A percentile compares a stretch with the other conserved stretches of the same genome.
Conservation (phyloP, 2,113 vertebrate genomes). For the Macaca mulatta region DNA sequence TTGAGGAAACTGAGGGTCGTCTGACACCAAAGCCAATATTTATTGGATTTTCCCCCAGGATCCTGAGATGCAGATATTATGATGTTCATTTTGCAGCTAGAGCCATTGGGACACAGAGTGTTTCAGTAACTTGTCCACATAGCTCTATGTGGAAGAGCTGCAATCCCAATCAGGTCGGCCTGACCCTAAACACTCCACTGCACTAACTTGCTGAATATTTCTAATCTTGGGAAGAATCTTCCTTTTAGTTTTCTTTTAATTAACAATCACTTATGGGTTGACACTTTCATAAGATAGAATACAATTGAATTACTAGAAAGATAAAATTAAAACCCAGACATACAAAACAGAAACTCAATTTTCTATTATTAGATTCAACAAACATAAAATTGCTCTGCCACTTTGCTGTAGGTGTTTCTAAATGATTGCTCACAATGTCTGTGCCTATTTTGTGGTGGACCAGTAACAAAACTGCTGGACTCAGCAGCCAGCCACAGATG, state of each 20-base stretch:
- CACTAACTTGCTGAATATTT: not conserved
- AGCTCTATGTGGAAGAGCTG: not conserved
- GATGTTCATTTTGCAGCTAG: not conserved
- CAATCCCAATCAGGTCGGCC: not conserved
- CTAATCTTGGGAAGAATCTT: not conserved
- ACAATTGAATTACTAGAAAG: not conserved
- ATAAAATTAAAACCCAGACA: not conserved
- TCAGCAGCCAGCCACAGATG: fast-evolving
- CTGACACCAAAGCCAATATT: not conserved
- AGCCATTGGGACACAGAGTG: not conserved
- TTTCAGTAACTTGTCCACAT: not conserved
- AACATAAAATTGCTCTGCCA: not conserved
- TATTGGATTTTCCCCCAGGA: not conserved
- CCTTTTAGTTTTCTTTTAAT: not conserved
- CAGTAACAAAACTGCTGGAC: not conserved
- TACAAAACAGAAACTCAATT: not conserved
- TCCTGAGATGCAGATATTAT: not conserved
- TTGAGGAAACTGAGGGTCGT: not conserved
- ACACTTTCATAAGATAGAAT: not conserved
- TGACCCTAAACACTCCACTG: fast-evolving
- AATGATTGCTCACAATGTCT: not conserved
- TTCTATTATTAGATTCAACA: not conserved
- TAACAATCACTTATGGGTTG: not conserved
- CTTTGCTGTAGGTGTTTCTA: not conserved
- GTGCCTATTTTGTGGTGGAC: not conserved